phyloP scores from a whole-genome alignment of 2,113 vertebrate genomes.

The Mystacornis crossleyi region DNA sequence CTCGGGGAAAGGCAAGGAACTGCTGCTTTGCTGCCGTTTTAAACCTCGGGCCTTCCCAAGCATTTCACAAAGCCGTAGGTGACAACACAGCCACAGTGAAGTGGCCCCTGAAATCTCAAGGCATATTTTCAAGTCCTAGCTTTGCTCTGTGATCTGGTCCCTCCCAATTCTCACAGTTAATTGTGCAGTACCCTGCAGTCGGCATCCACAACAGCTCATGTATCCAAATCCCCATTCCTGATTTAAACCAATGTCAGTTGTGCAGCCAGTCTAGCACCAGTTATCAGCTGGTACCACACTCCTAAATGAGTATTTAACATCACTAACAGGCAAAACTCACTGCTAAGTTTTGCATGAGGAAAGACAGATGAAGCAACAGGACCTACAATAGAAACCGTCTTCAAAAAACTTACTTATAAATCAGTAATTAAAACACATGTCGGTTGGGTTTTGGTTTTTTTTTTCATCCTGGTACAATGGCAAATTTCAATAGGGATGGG shows the following conservation, averaged over 20 bases:
- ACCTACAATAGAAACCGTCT: background rate
- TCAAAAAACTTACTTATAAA: background rate
- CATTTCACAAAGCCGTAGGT: background rate
- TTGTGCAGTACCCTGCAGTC: background rate
- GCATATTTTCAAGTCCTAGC: background rate
- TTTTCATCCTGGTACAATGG: background rate
- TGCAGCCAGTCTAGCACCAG: background rate
- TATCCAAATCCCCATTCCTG: background rate
- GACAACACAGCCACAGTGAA: background rate
- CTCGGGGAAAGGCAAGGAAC: background rate
- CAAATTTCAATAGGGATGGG: background rate
- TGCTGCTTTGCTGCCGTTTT: background rate
- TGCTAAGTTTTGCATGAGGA: background rate
- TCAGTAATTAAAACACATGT: background rate
- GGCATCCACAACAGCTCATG: background rate
- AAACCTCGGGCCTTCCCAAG: background rate
- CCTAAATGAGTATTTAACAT: background rate
- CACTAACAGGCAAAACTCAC: background rate
- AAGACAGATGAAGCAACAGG: background rate
- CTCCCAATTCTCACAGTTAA: background rate
- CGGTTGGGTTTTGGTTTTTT: fast-evolving
- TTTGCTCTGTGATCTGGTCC: background rate
- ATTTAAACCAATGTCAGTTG: fast-evolving
- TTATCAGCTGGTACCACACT: background rate
- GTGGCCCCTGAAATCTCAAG: background rate